A percentile compares a stretch with the other conserved stretches of the same genome.
phyloP scores from a whole-genome alignment of 92 coral and sea anemone species.

The Palythoa caribaeorum region DNA sequence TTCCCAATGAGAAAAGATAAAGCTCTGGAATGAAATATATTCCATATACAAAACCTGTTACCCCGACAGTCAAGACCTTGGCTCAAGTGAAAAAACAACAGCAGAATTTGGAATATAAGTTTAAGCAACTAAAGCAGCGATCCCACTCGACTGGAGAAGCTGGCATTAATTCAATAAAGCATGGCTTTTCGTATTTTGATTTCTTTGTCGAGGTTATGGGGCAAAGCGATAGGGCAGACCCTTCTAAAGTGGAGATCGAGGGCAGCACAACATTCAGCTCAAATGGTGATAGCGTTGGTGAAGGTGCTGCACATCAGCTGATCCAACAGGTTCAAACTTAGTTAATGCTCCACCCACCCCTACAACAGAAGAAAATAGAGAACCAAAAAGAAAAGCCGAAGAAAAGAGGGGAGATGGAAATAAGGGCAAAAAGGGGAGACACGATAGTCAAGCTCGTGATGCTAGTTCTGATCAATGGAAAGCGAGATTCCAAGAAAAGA shows the following conservation, averaged over 20 bases:
- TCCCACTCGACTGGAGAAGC: conserved; percentile 62
- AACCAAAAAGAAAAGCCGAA: conserved; percentile 3
- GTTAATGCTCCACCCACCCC: conserved; percentile 16
- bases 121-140: conserved; percentile 49
- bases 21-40: conserved; percentile 67
- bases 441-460: conserved; percentile 3
- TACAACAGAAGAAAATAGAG: conserved; percentile 14
- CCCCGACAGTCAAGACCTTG: conserved; percentile 45
- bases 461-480: conserved; percentile 29
- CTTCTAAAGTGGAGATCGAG: conserved; percentile 64
- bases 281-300: conserved; percentile 12
- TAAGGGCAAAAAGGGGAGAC: conserved; percentile 12
- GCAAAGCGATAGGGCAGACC: conserved; percentile 62
- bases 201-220: conserved; percentile 56
- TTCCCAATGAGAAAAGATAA: conserved; percentile 54
- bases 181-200: conserved; percentile 54
- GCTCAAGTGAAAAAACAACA: conserved; percentile 59
- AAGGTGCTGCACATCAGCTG: conserved; percentile 15
- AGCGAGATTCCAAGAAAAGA: conserved; percentile 15
- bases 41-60: conserved; percentile 40
- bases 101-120: conserved; percentile 62
- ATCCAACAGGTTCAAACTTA: conserved; percentile 15
- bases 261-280: conserved; percentile 42
- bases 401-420: conserved; percentile 36
- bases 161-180: conserved; percentile 59